Base-by-base conservation (phyloP, 2,888 invertebrate species). In the Chydorus sphaericus region DNA sequence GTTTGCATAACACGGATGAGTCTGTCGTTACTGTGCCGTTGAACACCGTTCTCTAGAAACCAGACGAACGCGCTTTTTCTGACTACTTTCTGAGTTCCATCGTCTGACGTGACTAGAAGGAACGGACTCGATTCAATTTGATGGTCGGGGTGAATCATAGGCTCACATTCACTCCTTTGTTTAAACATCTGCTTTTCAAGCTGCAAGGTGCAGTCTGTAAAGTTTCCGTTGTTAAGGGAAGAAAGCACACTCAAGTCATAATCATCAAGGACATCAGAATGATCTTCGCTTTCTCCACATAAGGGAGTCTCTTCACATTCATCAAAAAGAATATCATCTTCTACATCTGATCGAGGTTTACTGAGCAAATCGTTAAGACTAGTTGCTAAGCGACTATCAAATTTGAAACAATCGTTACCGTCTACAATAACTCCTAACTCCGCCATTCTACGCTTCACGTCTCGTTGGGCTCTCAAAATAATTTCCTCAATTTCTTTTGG, bases 31-130 rank as follows among this genome's bases (percentile, higher is more conserved):
- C 54, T 54, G 26, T 39, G 16, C 8, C 38, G 10, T 29, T 16
- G 18, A 18, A 29, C 26, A 11, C 33, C 54, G 44, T 44, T 54
- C 28, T 38, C 54, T 20, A 23, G 16, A 18, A 28, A 20, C 38
- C 54, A 54, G 16, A 29, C 26, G 14, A 54, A 28, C n/a, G 14
- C 28, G 28, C 38, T 54, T 44, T 54, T 54, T 8, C 39, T 38
- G 14, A 54, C 18, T 10, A 38, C 54, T 39, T 31, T 38, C 10
- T 29, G 16, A 39, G 28, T 44, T 18, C n/a, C 38, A 29, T 11
- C 38, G 18, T 18, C 28, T 30, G 16, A n/a, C 20, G 29, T 29
- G 10, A 52, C 14, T 18, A 23, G 33, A 23, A 18, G 33, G 20
- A 52, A 33, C 18, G 33, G 30, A 36, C 18, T 52, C 2, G 33